phyloP scores from a whole-genome alignment of 2,888 invertebrate genomes.

The Agonopterix arenella region DNA sequence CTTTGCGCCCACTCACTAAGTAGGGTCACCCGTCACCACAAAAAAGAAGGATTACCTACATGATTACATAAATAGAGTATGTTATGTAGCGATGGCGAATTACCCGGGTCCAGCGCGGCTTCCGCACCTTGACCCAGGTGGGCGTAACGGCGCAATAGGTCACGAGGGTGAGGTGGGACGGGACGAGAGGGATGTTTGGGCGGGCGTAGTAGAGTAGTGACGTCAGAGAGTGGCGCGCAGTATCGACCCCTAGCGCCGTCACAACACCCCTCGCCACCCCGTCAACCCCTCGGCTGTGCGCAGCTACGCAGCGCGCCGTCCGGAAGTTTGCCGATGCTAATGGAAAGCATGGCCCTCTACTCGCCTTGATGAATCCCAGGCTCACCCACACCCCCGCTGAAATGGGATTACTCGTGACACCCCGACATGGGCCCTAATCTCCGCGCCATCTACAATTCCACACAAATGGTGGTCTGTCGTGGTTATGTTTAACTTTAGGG shows the following conservation, averaged over 20 bases:
- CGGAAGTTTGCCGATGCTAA: conserved; percentile 53
- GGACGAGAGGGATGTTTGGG: conserved; percentile 61
- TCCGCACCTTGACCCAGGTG: conserved; percentile 73
- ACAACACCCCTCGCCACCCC: conserved; percentile 52
- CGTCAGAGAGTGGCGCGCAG: conserved; percentile 55
- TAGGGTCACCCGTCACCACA: too few species aligned
- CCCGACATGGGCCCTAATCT: conserved; percentile 9
- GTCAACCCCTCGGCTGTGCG: conserved; percentile 26
- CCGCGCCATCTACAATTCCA: conserved; percentile 7
- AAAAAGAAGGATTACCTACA: too few species aligned
- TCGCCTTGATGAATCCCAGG: conserved; percentile 37
- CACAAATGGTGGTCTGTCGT: not conserved
- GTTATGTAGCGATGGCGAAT: conserved; percentile 27
- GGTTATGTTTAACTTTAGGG: conserved; percentile 3
- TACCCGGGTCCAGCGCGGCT: conserved; percentile 33
- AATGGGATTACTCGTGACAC: conserved; percentile 17
- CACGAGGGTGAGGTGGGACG: conserved; percentile 44
- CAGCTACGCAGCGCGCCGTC: conserved; percentile 63
- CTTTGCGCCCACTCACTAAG: too few species aligned
- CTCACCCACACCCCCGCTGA: conserved; percentile 15
- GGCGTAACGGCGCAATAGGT: conserved; percentile 67
- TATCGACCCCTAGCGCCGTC: conserved; percentile 67
- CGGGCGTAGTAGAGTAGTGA: conserved; percentile 75
- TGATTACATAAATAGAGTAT: conserved; percentile 15
- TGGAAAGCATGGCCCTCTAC: conserved; percentile 41